These are phyloP conservation scores for Chionomys nivalis DNA, from an alignment of 2,113 vertebrate species.

Conservation along the genomic window DNA sequence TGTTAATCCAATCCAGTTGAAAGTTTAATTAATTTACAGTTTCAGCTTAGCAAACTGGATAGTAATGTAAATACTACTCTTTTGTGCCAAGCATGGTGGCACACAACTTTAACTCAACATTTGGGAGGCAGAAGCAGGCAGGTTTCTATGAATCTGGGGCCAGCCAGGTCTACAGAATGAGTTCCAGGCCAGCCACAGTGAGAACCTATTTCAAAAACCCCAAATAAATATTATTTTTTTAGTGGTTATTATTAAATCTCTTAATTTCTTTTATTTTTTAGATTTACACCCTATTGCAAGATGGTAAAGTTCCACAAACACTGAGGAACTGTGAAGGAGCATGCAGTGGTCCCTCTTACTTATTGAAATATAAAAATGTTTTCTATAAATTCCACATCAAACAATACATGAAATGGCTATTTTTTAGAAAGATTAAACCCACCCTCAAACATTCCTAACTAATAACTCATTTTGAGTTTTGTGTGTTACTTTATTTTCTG, in stretches of 20 bases:
- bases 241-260: neutral
- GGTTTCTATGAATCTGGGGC: neutral
- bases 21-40: neutral
- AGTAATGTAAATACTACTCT: neutral
- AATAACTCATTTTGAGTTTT: conserved; percentile 49
- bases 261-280: conserved; percentile 34
- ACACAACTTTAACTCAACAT: neutral
- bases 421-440: conserved; percentile 81
- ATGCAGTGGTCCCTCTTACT: conserved; percentile 59
- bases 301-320: conserved; percentile 68
- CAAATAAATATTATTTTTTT: neutral
- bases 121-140: neutral
- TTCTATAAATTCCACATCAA: conserved; percentile 81
- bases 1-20: neutral
- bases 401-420: conserved; percentile 78
- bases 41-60: neutral
- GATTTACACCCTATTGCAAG: conserved; percentile 26
- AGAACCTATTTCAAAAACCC: neutral
- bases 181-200: neutral
- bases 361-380: conserved; percentile 77
- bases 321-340: conserved; percentile 68
- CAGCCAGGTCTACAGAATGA: neutral
- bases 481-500: conserved; percentile 7
- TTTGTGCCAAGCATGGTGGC: neutral
- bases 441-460: conserved; percentile 73